Percentiles rank a stretch among this genome's conserved stretches.
Conservation (phyloP, 2,113 vertebrate species). For the zebrafish (Danio rerio) region GRCz12tu NC_133194.1:9887501-9888000, state of each 20-base stretch:
- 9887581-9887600: not conserved
- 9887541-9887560: not conserved
- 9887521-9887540: not conserved
- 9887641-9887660: not conserved
- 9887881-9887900: not conserved
- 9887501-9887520: too few relatives aligned
- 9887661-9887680: not conserved
- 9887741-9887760: too few relatives aligned
- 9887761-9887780: too few relatives aligned
- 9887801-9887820: too few relatives aligned
- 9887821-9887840: too few relatives aligned
- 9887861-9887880: too few relatives aligned
- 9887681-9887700: not conserved
- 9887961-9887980: constrained; percentile 96
- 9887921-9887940: not conserved
- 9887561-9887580: not conserved
- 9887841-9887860: too few relatives aligned
- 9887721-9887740: too few relatives aligned
- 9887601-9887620: not conserved
- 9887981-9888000: constrained; percentile 90
- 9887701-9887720: not conserved
- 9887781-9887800: too few relatives aligned
- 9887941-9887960: constrained; percentile 62
- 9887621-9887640: not conserved
- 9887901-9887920: not conserved